Evolutionary conservation across 1,140 invertebrate species (phyloP), one percentile per base, ranked within the genome.

Genomic region (Drosophila paulistorum): DNA sequence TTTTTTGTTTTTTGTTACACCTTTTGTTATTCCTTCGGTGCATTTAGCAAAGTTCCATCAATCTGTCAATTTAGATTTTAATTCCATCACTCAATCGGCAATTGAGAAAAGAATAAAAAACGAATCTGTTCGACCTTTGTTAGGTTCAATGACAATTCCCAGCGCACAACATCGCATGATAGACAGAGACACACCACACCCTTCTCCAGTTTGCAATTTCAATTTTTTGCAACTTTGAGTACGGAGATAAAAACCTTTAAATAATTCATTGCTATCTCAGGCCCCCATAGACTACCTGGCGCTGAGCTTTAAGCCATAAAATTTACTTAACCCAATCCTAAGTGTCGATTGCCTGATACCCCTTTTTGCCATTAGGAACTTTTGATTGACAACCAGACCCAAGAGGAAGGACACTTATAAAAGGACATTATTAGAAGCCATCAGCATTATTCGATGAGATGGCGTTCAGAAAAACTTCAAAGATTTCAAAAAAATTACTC

Each of bases 111-210:
- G 2, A 48, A 48, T 23, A 51, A 51, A 51, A 37, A 37, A 4
- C 7, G 10, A 17, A 58, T 17, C 10, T 37, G 30, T 37, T 7
- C 57, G 57, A 59, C 57, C 57, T 59, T 37, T 59, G 57, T 37
- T 58, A 58, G 55, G 26, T 59, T 59, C 57, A 59, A 59, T 59
- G 30, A 59, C 57, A 59, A 59, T 59, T 59, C 57, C 57, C 57
- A 33, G 33, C 55, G 23, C 55, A 35, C 55, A 37, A 30, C 30
- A 30, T 11, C 9, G 35, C 7, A 11, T 0, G 35, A 11, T 37
- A 37, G 35, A 37, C 35, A 33, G 55, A 17, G 45, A 48, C 45
- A 48, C 14, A 14, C 9, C 57, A 59, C 57, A 37, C 57, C 57
- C 33, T 37, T 58, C 55, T 51, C 45, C 45, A 33, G 55, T 58